Base-by-base conservation (phyloP, 2,888 invertebrate genomes). In the Sinohyriopsis cumingii region DNA sequence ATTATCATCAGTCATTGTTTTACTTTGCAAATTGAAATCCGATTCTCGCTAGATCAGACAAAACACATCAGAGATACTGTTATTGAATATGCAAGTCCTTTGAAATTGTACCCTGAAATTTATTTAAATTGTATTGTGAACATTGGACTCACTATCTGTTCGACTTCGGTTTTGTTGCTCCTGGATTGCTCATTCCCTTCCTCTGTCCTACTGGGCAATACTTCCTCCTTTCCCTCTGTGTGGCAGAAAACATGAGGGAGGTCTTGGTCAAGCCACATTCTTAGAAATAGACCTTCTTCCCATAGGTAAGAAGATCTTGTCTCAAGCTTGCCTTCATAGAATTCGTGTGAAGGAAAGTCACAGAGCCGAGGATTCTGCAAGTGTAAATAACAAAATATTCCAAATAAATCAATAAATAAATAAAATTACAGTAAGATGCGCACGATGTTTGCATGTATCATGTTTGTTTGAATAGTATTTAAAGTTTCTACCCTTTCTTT, bases 341-440 rank as follows among this genome's bases (percentile, higher is more conserved):
- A 84, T 53, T 74, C 60, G 18, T 63, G 45, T 3, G 84, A 83
- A n/a, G 84, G 84, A 63, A 84, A 82, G 55, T 73, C 71, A 57
- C 78, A 78, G 28, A 84, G 79, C 28, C 59, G 67, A 19, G 72
- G 71, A 55, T 83, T 82, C 84, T 84, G 72, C n/a, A 69, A 59
- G 33, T 33, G 33, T 33, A 33, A 33, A 6, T 0, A 33, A 7
- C 33, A 33, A 5, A 33, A 3, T 4, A 28, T 28, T 28, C 5
- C 7, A 33, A 7, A 33, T 33, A 33, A 33, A 33, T 33, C 3
- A 33, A 33, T 33, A 33, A 33, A 33, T 33, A 33, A 33, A 33
- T 33, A 5, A 33, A 33, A 33, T 5, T 33, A 33, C 0, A 33
- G 33, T 33, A 33, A 33, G 33, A 33, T 1, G 1, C 5, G 33